phyloP scores from a whole-genome alignment of 1,140 invertebrate genomes.

The Melitaea cinxia region DNA sequence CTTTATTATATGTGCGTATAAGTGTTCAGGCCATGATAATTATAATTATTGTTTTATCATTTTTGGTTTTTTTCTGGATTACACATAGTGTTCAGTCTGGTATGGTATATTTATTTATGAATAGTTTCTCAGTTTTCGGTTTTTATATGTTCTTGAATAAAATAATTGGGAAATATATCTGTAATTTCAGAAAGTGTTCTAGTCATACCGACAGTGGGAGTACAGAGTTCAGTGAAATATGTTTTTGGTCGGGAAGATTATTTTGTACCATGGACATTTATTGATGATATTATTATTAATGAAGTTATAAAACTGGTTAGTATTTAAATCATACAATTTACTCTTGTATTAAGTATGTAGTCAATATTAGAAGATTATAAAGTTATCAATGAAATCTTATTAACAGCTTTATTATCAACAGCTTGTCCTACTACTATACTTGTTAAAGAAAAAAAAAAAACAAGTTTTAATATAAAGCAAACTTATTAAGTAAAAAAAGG shows the following conservation, averaged over 20 bases:
- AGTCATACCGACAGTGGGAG: slow-evolving; percentile 69
- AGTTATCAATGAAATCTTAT: no score
- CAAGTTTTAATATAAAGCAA: no score
- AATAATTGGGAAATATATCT: not conserved
- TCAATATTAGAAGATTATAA: no score
- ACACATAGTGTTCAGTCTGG: slow-evolving; percentile 74
- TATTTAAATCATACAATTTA: not conserved
- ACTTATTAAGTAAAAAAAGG: no score
- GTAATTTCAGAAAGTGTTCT: slow-evolving; percentile 62
- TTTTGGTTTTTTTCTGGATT: slow-evolving; percentile 68
- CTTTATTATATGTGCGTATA: slow-evolving; percentile 57
- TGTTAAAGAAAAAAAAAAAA: no score
- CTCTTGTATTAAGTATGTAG: no score
- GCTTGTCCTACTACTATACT: no score
- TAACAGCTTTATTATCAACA: no score
- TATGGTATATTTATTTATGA: slow-evolving; percentile 36
- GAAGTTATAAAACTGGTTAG: slow-evolving; percentile 73
- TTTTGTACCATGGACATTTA: slow-evolving; percentile 65
- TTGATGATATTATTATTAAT: slow-evolving; percentile 75
- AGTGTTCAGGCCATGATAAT: slow-evolving; percentile 56
- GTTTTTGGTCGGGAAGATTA: slow-evolving; percentile 63
- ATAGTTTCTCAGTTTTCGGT: no score
- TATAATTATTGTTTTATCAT: slow-evolving; percentile 62
- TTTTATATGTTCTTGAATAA: no score
- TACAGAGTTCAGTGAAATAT: slow-evolving; percentile 71